phyloP scores from a whole-genome alignment of 2,797 vertebrate genomes.

The Anabacerthia variegaticeps region DNA sequence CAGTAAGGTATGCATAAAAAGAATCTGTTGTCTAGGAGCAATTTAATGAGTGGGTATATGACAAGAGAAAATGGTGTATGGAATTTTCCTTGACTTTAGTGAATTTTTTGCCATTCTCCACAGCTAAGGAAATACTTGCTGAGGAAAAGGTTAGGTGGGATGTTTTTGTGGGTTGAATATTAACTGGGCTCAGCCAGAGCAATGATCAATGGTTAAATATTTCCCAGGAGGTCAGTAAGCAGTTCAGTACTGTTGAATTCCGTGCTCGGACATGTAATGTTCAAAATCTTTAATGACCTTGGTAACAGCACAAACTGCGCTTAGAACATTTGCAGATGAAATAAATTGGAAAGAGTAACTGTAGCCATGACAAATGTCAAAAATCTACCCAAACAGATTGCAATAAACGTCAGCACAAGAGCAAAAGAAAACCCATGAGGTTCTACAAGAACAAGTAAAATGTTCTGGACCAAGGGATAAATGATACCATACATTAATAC shows the following conservation, averaged over 20 bases:
- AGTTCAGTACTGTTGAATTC: neutral
- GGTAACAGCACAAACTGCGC: neutral
- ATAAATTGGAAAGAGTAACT: neutral
- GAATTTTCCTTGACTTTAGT: neutral
- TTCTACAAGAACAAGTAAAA: neutral
- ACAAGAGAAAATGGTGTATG: neutral
- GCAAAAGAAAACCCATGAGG: neutral
- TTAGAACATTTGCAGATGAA: neutral
- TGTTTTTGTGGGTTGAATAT: neutral
- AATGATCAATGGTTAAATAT: neutral
- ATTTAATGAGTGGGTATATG: neutral
- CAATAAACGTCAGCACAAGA: neutral
- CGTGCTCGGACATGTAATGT: too few species aligned
- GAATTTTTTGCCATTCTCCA: neutral
- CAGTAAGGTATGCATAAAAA: neutral
- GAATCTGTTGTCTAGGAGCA: neutral
- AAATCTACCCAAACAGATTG: neutral
- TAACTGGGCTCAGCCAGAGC: neutral
- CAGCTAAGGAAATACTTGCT: neutral
- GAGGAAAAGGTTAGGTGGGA: neutral
- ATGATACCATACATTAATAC: neutral
- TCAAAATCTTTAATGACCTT: neutral
- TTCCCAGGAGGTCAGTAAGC: neutral
- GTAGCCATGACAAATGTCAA: neutral
- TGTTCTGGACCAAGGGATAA: neutral